Conservation (phyloP, 2,797 vertebrate genomes). For the Muscicapa comitata region DNA sequence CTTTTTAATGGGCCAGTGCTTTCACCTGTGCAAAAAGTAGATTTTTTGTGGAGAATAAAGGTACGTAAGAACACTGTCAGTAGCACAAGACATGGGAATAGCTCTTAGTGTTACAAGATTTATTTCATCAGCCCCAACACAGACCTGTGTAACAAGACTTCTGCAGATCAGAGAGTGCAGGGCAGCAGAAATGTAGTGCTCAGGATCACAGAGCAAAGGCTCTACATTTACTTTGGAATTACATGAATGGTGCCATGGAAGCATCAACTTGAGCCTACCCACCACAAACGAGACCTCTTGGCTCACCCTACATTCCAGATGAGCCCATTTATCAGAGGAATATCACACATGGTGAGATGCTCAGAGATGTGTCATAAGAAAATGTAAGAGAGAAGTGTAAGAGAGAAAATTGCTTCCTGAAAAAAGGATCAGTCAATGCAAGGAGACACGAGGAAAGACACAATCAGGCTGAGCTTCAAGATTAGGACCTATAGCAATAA, state of each 20-base stretch:
- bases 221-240: not conserved
- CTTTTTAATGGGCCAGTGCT: not conserved
- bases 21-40: not conserved
- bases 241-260: rapidly evolving
- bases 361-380: not conserved
- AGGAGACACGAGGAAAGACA: not conserved
- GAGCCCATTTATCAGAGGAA: not conserved
- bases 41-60: not conserved
- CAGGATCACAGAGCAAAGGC: not conserved
- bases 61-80: not conserved
- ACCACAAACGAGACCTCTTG: rapidly evolving
- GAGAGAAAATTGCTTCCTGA: not conserved
- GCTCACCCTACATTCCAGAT: not conserved
- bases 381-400: not conserved
- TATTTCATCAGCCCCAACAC: not conserved
- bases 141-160: not conserved
- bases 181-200: not conserved
- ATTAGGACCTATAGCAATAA: not conserved
- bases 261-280: not conserved
- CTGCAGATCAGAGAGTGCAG: not conserved
- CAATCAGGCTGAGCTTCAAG: not conserved
- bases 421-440: not conserved
- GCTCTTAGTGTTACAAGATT: not conserved
- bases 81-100: not conserved
- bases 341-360: not conserved